Percentiles rank a stretch among this genome's conserved stretches.
Evolutionary conservation across 2,113 vertebrate genomes (phyloP).

Genomic region (Martes martes): DNA sequence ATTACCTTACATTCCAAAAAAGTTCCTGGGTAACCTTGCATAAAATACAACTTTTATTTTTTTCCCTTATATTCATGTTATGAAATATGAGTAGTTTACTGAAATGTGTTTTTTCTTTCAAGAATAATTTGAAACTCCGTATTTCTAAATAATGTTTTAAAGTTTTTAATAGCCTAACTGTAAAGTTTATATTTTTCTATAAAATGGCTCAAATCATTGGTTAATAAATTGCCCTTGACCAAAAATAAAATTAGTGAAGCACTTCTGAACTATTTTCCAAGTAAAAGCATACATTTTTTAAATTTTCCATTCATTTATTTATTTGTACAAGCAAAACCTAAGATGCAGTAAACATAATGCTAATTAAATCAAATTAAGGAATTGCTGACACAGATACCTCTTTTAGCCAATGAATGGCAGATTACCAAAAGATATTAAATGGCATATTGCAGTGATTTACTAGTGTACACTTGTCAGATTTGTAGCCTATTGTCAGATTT

Average conservation of each 20-base stretch:
- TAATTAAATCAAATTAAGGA: conserved; percentile 13
- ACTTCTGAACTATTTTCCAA: neutral
- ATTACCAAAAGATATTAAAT: neutral
- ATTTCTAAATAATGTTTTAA: neutral
- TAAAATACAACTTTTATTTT: neutral
- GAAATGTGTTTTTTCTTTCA: neutral
- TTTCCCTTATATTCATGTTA: neutral
- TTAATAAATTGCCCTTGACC: neutral
- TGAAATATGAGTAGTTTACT: neutral
- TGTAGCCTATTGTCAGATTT: neutral
- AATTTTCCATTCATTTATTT: neutral
- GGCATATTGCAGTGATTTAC: neutral
- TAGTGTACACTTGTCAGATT: neutral
- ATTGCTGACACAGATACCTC: neutral
- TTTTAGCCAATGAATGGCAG: neutral
- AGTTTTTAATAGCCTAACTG: neutral
- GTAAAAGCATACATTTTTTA: neutral
- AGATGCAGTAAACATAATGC: neutral
- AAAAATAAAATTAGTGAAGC: neutral
- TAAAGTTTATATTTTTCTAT: neutral
- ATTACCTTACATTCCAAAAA: neutral
- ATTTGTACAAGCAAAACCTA: neutral
- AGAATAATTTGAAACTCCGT: neutral
- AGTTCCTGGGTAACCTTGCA: neutral
- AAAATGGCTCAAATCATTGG: neutral